Conservation (phyloP, 35 echinoderm and acorn worm species). For the Patiria miniata region DNA sequence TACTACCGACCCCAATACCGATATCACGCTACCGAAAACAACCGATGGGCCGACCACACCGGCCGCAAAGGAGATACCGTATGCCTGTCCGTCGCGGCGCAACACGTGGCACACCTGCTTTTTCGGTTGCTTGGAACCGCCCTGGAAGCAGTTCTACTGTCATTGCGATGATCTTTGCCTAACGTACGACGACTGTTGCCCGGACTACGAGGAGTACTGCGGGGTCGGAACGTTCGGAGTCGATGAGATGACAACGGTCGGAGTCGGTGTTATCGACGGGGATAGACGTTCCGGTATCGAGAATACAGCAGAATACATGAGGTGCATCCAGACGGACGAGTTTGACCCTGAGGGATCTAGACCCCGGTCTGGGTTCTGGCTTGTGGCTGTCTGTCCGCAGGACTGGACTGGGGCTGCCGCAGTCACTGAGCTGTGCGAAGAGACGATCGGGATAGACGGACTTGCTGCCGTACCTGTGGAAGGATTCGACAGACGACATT, state of each 20-base stretch:
- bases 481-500: not conserved
- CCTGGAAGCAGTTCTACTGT: not conserved
- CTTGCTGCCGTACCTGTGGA: not conserved
- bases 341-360: not conserved
- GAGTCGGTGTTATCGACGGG: not conserved
- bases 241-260: not conserved
- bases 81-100: too few species aligned
- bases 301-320: not conserved
- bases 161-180: constrained; percentile 26
- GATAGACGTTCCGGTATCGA: not conserved
- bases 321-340: not conserved
- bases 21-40: too few species aligned
- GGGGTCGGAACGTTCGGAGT: not conserved
- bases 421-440: too few species aligned
- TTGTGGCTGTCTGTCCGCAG: not conserved
- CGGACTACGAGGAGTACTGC: not conserved
- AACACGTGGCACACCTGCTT: too few species aligned
- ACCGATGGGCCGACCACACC: too few species aligned
- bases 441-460: not conserved
- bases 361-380: not conserved
- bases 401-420: not conserved
- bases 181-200: constrained; percentile 4
- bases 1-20: too few species aligned
- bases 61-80: too few species aligned
- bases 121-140: too few species aligned